Conservation (phyloP, 2,797 vertebrate genomes). For the Megaceryle alcyon region DNA sequence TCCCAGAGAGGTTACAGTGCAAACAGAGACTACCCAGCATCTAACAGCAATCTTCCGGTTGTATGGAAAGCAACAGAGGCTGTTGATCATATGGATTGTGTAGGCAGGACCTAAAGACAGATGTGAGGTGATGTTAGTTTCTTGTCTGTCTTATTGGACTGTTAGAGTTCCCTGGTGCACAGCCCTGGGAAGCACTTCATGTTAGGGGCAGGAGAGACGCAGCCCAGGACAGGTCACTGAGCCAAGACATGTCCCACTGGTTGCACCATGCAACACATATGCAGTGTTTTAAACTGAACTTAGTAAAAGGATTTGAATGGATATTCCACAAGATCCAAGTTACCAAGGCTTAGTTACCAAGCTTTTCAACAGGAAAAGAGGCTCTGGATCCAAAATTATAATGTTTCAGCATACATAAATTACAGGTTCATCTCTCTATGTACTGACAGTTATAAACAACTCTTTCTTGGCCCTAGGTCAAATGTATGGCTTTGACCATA, state of each 20-base stretch:
- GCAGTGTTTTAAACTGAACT: neutral
- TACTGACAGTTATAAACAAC: slow-evolving; percentile 56
- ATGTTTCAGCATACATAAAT: slow-evolving; percentile 44
- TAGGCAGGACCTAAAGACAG: neutral
- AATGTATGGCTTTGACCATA: slow-evolving; percentile 50
- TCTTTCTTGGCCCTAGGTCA: slow-evolving; percentile 25
- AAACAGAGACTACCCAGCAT: slow-evolving; percentile 2
- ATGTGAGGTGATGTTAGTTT: neutral
- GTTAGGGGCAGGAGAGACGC: neutral
- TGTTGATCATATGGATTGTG: neutral
- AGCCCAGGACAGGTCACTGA: neutral
- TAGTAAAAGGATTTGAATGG: neutral
- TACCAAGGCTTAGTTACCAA: slow-evolving; percentile 1
- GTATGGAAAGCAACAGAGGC: rapidly evolving
- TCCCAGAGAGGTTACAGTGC: slow-evolving; percentile 28
- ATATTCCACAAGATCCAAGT: neutral
- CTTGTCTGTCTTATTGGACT: neutral
- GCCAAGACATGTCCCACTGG: neutral
- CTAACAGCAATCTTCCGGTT: neutral
- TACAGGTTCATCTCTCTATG: slow-evolving; percentile 26
- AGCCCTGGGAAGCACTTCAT: neutral
- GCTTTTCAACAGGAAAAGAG: slow-evolving; percentile 27
- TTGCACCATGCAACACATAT: neutral
- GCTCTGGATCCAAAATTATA: slow-evolving; percentile 53
- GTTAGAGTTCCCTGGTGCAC: neutral